phyloP scores from a whole-genome alignment of 1,140 invertebrate genomes.

The Papilio aristodemus region DNA sequence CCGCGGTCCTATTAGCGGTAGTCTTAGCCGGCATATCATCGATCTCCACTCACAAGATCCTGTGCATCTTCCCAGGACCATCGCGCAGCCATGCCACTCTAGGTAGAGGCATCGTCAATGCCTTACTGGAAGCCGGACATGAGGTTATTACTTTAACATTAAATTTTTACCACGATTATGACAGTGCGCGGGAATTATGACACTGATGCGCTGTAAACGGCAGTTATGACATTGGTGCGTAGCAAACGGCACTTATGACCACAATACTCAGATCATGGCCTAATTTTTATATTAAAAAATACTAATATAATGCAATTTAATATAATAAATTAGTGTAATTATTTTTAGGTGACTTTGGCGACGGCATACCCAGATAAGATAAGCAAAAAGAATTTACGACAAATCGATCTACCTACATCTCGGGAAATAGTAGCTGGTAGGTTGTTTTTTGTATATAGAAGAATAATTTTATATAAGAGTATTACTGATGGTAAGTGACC shows the following conservation, averaged over 20 bases:
- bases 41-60: constrained; percentile 49
- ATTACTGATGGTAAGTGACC: too few species aligned
- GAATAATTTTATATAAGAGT: not conserved
- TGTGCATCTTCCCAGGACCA: constrained; percentile 52
- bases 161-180: not conserved
- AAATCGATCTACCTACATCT: constrained; percentile 42
- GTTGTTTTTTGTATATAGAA: not conserved
- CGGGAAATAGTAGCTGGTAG: constrained; percentile 33
- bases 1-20: not conserved
- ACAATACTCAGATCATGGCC: too few species aligned
- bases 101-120: constrained; percentile 55
- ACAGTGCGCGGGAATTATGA: not conserved
- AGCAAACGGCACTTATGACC: too few species aligned
- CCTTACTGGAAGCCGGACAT: constrained; percentile 61
- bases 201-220: too few species aligned
- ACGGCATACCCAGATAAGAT: constrained; percentile 44
- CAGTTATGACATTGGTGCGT: too few species aligned
- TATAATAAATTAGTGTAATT: not conserved
- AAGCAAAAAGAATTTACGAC: constrained; percentile 36
- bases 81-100: constrained; percentile 65
- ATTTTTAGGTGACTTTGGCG: constrained; percentile 47
- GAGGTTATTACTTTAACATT: constrained; percentile 41
- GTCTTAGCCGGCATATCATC: not conserved
- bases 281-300: too few species aligned
- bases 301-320: too few species aligned